Conservation (phyloP, 1,140 invertebrate genomes). For the Bombyx mori region DNA sequence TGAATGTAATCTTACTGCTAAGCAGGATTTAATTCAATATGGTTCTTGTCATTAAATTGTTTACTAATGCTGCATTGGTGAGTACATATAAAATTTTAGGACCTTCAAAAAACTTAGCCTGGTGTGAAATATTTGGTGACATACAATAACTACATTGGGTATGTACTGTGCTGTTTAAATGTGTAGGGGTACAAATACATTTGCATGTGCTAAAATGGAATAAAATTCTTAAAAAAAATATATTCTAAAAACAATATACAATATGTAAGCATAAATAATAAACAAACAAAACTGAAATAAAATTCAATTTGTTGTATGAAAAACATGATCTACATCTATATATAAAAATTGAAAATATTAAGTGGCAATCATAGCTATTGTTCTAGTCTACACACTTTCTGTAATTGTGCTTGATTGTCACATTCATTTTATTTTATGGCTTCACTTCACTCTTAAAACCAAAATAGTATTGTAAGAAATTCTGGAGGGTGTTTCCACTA, state of each 20-base stretch:
- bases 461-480: slow-evolving; percentile 26
- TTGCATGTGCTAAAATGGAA: slow-evolving; percentile 28
- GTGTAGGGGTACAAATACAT: slow-evolving; percentile 41
- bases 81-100: slow-evolving; percentile 59
- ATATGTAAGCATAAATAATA: no score
- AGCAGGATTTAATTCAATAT: slow-evolving; percentile 59
- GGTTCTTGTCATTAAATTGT: slow-evolving; percentile 52
- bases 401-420: slow-evolving; percentile 1
- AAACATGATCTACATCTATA: slow-evolving; percentile 1
- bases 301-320: background rate
- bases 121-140: slow-evolving; percentile 55
- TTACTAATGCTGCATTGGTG: slow-evolving; percentile 64
- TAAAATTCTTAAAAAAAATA: background rate
- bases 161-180: slow-evolving; percentile 63
- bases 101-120: slow-evolving; percentile 46
- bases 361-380: background rate
- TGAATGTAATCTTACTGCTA: slow-evolving; percentile 66
- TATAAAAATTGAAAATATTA: background rate
- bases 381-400: background rate
- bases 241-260: no score
- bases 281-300: no score
- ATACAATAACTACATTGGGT: slow-evolving; percentile 61
- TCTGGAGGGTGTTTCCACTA: slow-evolving; percentile 41
- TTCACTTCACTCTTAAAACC: slow-evolving; percentile 1
- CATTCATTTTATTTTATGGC: background rate